phyloP scores from a whole-genome alignment of 2,888 invertebrate genomes.

The Acleris cristana region DNA sequence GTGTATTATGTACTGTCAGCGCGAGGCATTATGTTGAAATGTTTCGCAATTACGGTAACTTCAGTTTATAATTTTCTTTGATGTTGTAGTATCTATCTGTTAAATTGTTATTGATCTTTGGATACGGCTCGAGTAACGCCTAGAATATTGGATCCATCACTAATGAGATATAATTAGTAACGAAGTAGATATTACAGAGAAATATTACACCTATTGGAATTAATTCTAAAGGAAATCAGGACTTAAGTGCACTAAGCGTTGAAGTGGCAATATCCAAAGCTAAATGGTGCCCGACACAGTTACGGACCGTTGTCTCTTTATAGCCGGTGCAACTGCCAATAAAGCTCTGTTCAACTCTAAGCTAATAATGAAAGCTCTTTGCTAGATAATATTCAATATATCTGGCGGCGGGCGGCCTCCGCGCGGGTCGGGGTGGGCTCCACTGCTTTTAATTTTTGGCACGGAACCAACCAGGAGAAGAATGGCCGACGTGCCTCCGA shows the following conservation, averaged over 20 bases:
- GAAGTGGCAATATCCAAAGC: conserved; percentile 2
- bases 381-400: conserved; percentile 10
- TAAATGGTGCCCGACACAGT: background rate
- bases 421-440: background rate
- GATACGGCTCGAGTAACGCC: no score
- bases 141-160: no score
- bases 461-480: conserved; percentile 7
- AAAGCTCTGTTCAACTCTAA: conserved; percentile 15
- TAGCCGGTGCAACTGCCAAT: conserved; percentile 3
- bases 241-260: background rate
- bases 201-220: no score
- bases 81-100: no score
- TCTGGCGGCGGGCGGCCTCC: background rate
- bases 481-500: conserved; percentile 2
- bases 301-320: background rate
- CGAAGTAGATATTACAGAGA: no score
- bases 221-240: background rate
- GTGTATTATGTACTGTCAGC: no score
- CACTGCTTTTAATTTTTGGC: conserved; percentile 31
- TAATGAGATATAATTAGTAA: no score
- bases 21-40: no score
- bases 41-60: no score
- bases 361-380: conserved; percentile 14
- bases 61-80: no score
- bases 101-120: no score